Percentiles rank a stretch among this genome's conserved stretches.
phyloP scores from a whole-genome alignment of 2,113 vertebrate genomes.

The Choloepus hoffmanni region DNA sequence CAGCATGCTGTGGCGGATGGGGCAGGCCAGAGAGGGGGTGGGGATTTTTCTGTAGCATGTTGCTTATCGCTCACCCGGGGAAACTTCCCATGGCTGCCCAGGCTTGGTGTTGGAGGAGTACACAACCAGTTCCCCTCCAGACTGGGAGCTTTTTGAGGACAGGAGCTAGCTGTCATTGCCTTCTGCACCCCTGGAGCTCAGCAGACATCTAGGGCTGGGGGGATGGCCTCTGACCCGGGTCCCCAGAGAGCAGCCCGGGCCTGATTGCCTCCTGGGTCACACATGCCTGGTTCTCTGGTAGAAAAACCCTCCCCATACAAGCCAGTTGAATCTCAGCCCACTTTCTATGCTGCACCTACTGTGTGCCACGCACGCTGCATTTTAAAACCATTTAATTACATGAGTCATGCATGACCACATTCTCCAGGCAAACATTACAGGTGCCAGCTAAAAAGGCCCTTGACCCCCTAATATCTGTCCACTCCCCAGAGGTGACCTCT shows the following conservation, averaged over 20 bases:
- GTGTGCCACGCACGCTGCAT: neutral
- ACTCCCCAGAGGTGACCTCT: neutral
- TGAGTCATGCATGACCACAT: neutral
- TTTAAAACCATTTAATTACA: neutral
- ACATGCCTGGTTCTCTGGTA: neutral
- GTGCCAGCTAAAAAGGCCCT: neutral
- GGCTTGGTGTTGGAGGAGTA: neutral
- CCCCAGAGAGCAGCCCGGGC: neutral
- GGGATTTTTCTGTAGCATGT: no score
- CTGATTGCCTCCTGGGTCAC: neutral
- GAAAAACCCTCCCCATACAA: neutral
- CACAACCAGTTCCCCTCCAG: neutral
- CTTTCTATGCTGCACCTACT: neutral
- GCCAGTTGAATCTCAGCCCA: neutral
- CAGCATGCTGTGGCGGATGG: no score
- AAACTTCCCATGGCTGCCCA: no score
- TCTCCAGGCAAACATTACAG: neutral
- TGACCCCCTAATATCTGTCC: neutral
- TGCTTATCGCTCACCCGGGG: neutral
- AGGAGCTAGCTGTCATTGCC: neutral
- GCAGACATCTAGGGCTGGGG: neutral
- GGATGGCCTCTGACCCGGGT: neutral
- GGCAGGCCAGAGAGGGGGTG: neutral
- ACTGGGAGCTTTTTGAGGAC: neutral
- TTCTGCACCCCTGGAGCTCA: neutral